Conservation (phyloP, 2,797 vertebrate genomes). For the Coreius guichenoti region DNA sequence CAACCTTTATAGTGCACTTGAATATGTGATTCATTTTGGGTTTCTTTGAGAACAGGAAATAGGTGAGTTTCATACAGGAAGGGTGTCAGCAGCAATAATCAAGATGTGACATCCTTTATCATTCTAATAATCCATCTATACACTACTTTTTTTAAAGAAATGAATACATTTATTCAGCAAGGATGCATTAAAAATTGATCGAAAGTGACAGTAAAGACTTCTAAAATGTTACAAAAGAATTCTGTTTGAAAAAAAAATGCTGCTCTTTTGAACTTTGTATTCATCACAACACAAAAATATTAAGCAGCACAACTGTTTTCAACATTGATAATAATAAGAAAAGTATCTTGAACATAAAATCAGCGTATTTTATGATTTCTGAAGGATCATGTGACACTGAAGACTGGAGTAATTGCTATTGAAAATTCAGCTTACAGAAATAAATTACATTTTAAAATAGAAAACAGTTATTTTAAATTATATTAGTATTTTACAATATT, state of each 20-base stretch:
- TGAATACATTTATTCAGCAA: neutral
- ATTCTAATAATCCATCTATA: neutral
- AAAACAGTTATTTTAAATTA: neutral
- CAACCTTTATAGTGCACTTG: neutral
- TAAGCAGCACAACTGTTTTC: neutral
- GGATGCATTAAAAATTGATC: neutral
- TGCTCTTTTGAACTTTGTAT: neutral
- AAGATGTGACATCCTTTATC: conserved; percentile 6
- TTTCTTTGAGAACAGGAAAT: neutral
- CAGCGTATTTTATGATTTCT: neutral
- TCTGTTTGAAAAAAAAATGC: neutral
- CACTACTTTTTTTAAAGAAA: neutral
- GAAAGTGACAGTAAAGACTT: neutral
- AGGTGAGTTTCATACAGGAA: conserved; percentile 38
- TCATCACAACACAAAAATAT: neutral
- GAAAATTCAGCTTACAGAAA: neutral
- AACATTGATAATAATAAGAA: neutral
- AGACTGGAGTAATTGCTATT: neutral
- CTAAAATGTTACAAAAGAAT: neutral
- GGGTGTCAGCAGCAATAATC: conserved; percentile 31
- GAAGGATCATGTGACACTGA: neutral
- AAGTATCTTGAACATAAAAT: neutral
- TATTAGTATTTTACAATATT: neutral
- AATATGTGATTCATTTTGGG: neutral
- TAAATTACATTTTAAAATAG: neutral